Evolutionary conservation across 2,797 vertebrate species (phyloP).

Genomic region (Pangasius krempfi): DNA sequence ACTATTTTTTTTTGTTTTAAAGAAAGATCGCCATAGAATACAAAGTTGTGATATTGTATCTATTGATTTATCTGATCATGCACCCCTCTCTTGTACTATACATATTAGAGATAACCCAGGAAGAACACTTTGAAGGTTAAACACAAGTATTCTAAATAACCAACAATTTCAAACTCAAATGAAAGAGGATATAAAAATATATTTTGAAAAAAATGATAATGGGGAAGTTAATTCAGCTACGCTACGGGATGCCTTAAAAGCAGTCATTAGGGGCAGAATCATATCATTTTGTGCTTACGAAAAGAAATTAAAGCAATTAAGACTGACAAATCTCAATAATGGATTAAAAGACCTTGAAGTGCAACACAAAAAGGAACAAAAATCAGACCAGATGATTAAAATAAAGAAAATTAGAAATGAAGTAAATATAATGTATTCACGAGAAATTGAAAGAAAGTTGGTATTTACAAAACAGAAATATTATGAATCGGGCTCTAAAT

Average conservation of each 20-base stretch:
- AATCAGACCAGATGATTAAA: not conserved
- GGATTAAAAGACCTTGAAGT: slow-evolving; percentile 20
- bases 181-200: no score
- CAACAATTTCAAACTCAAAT: no score
- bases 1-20: not conserved
- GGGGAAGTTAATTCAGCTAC: no score
- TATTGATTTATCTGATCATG: not conserved
- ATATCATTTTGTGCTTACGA: not conserved
- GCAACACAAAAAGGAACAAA: not conserved
- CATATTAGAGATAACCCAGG: not conserved
- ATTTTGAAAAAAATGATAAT: no score
- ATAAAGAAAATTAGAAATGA: slow-evolving; percentile 27
- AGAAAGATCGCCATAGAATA: not conserved
- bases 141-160: no score
- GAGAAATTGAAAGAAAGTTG: slow-evolving; percentile 4
- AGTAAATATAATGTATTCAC: slow-evolving; percentile 11
- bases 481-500: not conserved
- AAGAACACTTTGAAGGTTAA: no score
- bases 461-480: slow-evolving; percentile 23
- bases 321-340: not conserved
- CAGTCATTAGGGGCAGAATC: no score
- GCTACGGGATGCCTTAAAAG: no score
- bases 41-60: not conserved
- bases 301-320: slow-evolving; percentile 17
- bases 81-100: not conserved